Base-by-base conservation (phyloP, 53 echinoderm and acorn worm species). In the Paelopatides confundens region DNA sequence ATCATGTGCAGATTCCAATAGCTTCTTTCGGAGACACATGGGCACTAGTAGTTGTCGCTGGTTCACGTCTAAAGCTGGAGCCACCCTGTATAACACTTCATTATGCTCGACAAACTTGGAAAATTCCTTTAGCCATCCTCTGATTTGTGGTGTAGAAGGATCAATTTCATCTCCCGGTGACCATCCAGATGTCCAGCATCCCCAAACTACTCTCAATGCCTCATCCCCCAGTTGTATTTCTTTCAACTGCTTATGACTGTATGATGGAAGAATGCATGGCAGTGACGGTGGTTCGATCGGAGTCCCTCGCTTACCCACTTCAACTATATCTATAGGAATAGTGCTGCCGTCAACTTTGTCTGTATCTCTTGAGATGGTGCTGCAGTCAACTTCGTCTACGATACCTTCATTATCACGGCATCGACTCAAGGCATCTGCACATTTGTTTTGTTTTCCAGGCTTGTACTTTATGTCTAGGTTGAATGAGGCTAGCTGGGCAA, bases 221-320 rank as follows among this genome's bases (percentile, higher is more conserved):
- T 35, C 30, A 82, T 94, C 94, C 2, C 71, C 70, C 46, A 31
- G 51, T 38, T 94, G 94, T 39, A 94, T 71, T 27, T 12, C 12
- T 0, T 63, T 65, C 28, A 94, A 43, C 54, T 94, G 65, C 32
- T 70, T 48, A 38, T 37, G 40, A 12, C 81, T 53, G 23, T 86
- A 91, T 6, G 91, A 91, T 47, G 94, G 94, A 24, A 93, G 21
- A 14, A 87, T 85, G 24, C 66, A 43, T 14, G 88, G 90, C 39
- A 39, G 39, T 3, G 39, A 3, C 39, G 3, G 39, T 7, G 39
- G 39, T 39, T 39, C 39, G 4, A 39, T 39, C 7, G 39, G 39
- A 39, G 7, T 7, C 3, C 4, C 39, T 39, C 7, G 39, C 39
- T 3, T 7, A 39, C 39, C 39, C 39, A 39, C 39, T 7, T 39